phyloP scores from a whole-genome alignment of 2,888 invertebrate genomes.

The Eupsilia transversa region DNA sequence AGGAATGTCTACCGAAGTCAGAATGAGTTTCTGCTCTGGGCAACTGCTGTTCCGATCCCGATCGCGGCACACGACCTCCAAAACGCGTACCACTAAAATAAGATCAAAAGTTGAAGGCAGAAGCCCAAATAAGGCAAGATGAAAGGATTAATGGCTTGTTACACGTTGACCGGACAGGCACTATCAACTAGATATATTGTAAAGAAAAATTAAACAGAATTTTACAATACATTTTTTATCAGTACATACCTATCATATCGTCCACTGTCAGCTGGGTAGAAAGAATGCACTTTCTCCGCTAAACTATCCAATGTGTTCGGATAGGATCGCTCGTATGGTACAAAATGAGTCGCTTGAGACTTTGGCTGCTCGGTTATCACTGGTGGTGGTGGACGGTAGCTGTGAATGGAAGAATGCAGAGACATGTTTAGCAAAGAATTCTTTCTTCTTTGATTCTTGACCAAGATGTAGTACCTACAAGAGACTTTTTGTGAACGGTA shows the following conservation, averaged over 20 bases:
- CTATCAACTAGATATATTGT: too few relatives aligned
- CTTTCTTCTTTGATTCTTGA: too few relatives aligned
- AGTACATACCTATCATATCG: slow-evolving; percentile 73
- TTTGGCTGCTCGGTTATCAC: slow-evolving; percentile 98
- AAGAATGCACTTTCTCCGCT: slow-evolving; percentile 97
- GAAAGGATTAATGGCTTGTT: accelerated
- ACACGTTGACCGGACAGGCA: too few relatives aligned
- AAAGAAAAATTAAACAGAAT: too few relatives aligned
- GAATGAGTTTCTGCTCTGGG: slow-evolving; percentile 95
- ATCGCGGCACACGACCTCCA: slow-evolving; percentile 93
- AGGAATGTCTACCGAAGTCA: slow-evolving; percentile 95
- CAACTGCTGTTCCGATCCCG: slow-evolving; percentile 97
- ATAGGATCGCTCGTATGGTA: slow-evolving; percentile 96
- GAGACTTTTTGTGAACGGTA: not conserved
- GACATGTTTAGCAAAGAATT: not conserved
- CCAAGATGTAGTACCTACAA: too few relatives aligned
- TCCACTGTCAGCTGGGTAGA: slow-evolving; percentile 91
- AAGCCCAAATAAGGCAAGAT: accelerated
- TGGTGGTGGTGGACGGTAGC: slow-evolving; percentile 95
- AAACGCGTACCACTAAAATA: slow-evolving; percentile 80
- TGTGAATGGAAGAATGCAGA: slow-evolving; percentile 55
- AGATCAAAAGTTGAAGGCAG: not conserved
- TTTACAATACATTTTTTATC: too few relatives aligned
- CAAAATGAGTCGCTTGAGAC: slow-evolving; percentile 94
- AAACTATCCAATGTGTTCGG: slow-evolving; percentile 97